phyloP scores from a whole-genome alignment of 2,888 invertebrate genomes.

The Entomobrya proxima region DNA sequence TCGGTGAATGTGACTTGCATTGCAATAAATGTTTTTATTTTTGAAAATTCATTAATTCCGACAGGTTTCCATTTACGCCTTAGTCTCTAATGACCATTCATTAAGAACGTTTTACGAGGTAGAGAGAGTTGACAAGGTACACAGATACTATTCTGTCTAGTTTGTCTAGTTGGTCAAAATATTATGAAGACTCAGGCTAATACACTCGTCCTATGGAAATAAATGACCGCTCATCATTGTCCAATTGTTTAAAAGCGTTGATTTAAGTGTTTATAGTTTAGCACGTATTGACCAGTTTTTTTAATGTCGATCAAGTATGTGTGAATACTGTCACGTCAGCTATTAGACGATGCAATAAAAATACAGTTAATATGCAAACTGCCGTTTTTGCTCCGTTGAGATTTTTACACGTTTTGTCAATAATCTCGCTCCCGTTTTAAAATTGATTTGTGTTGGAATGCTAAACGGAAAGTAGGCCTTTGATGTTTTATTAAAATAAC shows the following conservation, averaged over 20 bases:
- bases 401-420: not conserved
- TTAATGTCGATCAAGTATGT: too few relatives aligned
- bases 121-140: not conserved
- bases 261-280: too few relatives aligned
- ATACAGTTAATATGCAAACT: not conserved
- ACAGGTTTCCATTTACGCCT: slow-evolving; percentile 62
- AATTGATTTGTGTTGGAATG: slow-evolving; percentile 44
- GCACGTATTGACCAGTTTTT: too few relatives aligned
- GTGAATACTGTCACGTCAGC: too few relatives aligned
- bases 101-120: slow-evolving; percentile 36
- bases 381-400: not conserved
- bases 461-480: slow-evolving; percentile 36
- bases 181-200: too few relatives aligned
- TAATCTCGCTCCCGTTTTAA: not conserved
- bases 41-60: slow-evolving; percentile 46
- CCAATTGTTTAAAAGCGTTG: too few relatives aligned
- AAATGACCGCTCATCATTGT: too few relatives aligned
- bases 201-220: too few relatives aligned
- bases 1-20: slow-evolving; percentile 43
- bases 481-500: slow-evolving; percentile 38
- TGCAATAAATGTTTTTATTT: slow-evolving; percentile 45
- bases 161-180: too few relatives aligned
- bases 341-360: too few relatives aligned
- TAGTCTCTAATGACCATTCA: slow-evolving; percentile 39
- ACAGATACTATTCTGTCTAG: not conserved